Base-by-base conservation (phyloP, 2,888 invertebrate species). In the Sarcophaga variegata region DNA sequence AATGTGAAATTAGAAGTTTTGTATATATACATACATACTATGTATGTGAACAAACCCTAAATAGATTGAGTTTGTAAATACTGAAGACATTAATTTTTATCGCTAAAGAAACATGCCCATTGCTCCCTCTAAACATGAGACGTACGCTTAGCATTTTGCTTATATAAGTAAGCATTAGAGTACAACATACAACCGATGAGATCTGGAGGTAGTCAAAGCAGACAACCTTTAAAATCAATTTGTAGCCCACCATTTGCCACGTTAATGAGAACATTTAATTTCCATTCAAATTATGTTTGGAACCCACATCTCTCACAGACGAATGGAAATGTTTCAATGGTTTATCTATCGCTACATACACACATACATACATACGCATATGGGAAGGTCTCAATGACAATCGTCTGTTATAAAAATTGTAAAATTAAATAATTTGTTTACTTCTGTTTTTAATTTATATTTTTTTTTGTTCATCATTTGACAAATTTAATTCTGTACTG, bases 301-400 rank as follows among this genome's bases (percentile, higher is more conserved):
- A 79, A 79, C 78, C 78, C 81, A 75, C 81, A 83, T 14, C 59
- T 59, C 37, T 60, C 37, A 49, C 27, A 47, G 27, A 60, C 63
- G 45, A 60, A n/a, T 62, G 69, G 54, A 74, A 79, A 79, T n/a
- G 45, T 77, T 86, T 54, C 17, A 54, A 17, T 54, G 54, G 54
- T 37, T 37, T 37, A 37, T 37, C 37, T 37, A 37, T 37, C 10
- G 2, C 37, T 37, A 37, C 27, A 27, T 27, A 6, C 27, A 27
- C 6, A 27, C 6, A 27, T 6, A 0, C 37, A 37, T 10, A 37
- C 37, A 37, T 1, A 37, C 27, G 1, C n/a, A n/a, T n/a, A 27
- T 83, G 86, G 82, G 80, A 76, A 83, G 83, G 79, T 83, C 64
- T 76, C 81, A 85, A 81, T 85, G 77, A 25, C 54, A 67, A 54